phyloP scores from a whole-genome alignment of 2,888 invertebrate genomes.

The Electrophaes corylata region DNA sequence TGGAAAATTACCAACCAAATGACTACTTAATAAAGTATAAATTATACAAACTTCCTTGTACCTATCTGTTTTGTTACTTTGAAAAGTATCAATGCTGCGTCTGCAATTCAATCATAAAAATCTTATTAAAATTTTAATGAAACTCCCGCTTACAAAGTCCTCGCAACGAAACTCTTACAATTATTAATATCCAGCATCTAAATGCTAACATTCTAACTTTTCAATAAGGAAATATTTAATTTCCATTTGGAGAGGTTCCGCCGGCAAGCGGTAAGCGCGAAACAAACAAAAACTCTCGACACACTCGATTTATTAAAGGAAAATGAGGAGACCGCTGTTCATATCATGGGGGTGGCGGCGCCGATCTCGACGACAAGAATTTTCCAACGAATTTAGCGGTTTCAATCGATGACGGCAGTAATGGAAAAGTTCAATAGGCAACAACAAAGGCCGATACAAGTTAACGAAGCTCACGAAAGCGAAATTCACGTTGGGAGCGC shows the following conservation, averaged over 20 bases:
- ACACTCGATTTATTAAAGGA: constrained; percentile 65
- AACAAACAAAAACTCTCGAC: constrained; percentile 64
- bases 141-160: constrained; percentile 31
- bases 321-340: constrained; percentile 64
- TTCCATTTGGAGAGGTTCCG: constrained; percentile 63
- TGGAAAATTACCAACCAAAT: constrained; percentile 3
- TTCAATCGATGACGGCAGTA: constrained; percentile 77
- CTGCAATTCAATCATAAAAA: constrained; percentile 26
- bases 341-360: constrained; percentile 53
- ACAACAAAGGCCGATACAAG: constrained; percentile 80
- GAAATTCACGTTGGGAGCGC: constrained; percentile 76
- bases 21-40: background rate
- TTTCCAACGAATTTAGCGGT: constrained; percentile 78
- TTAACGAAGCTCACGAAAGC: constrained; percentile 81
- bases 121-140: constrained; percentile 37
- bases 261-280: constrained; percentile 46
- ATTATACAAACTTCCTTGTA: background rate
- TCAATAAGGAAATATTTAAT: constrained; percentile 75
- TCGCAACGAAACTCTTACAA: constrained; percentile 60
- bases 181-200: constrained; percentile 66
- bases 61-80: constrained; percentile 15
- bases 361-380: constrained; percentile 63
- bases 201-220: constrained; percentile 68
- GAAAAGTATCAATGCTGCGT: constrained; percentile 4
- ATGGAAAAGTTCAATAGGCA: constrained; percentile 82